These are phyloP conservation scores for Phataginus tricuspis DNA, from an alignment of 2,797 vertebrate genomes.

Conservation along the genomic window DNA sequence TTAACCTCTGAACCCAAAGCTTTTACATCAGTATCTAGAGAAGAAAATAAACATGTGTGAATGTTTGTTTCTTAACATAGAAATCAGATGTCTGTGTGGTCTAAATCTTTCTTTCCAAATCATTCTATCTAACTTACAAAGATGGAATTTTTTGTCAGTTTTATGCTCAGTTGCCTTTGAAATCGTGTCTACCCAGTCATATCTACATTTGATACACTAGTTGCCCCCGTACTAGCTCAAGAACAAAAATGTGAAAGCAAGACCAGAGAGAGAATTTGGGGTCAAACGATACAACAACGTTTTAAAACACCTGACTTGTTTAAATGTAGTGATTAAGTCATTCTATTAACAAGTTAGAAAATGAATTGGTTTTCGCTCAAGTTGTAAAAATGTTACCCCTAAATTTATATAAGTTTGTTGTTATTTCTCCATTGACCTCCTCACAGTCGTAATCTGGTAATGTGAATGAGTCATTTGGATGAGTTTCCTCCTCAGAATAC, in stretches of 20 bases:
- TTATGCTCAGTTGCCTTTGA: background rate
- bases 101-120: constrained; percentile 52
- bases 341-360: constrained; percentile 10
- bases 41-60: constrained; percentile 36
- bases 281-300: background rate
- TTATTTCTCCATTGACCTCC: constrained; percentile 14
- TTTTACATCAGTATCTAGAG: background rate
- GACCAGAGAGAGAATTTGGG: background rate
- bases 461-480: constrained; percentile 17
- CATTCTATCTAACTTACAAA: background rate
- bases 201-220: background rate
- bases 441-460: background rate
- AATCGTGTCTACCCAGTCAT: background rate
- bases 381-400: constrained; percentile 1
- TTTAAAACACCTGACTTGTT: background rate
- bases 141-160: background rate
- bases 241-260: constrained; percentile 34
- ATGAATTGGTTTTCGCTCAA: background rate
- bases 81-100: background rate
- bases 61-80: background rate
- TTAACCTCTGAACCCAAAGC: constrained; percentile 30
- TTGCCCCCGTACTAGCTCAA: background rate
- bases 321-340: background rate
- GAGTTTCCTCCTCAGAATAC: constrained; percentile 39
- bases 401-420: background rate